Percentiles rank a stretch among this genome's conserved stretches.
These are phyloP conservation scores for Psittacula echo DNA, from an alignment of 2,797 vertebrate genomes.

Conservation along the genomic window DNA sequence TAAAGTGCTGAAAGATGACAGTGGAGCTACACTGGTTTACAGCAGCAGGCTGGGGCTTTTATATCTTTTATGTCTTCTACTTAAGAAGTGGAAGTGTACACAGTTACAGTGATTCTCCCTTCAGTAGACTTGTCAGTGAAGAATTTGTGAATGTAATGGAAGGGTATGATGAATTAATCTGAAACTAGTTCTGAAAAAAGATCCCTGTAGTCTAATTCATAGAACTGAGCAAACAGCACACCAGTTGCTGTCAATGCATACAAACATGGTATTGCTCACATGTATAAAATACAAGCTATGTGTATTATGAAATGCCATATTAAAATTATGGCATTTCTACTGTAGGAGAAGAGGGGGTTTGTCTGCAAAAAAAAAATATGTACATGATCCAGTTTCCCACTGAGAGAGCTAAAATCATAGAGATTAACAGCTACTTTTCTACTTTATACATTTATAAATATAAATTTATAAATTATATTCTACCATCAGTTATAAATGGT, in stretches of 20 bases:
- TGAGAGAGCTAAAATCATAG: neutral
- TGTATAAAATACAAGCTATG: neutral
- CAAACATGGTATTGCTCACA: neutral
- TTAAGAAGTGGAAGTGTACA: neutral
- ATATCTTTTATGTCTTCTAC: neutral
- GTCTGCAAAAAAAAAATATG: neutral
- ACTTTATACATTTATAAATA: neutral
- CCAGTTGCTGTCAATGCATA: neutral
- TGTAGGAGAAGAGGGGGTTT: neutral
- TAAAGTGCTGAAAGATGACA: neutral
- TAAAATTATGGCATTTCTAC: neutral
- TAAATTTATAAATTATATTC: neutral
- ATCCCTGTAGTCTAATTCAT: neutral
- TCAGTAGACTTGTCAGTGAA: neutral
- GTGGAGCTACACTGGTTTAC: neutral
- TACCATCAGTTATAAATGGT: neutral
- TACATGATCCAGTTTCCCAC: neutral
- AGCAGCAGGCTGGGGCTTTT: neutral
- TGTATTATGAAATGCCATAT: neutral
- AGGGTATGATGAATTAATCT: neutral
- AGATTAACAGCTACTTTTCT: conserved; percentile 14
- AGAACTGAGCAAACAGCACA: neutral
- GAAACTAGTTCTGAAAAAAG: neutral
- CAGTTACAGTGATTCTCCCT: neutral
- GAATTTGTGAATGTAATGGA: neutral